A percentile compares a stretch with the other conserved stretches of the same genome.
Conservation (phyloP, 2,888 invertebrate genomes). For the Ceraclea dissimilis region DNA sequence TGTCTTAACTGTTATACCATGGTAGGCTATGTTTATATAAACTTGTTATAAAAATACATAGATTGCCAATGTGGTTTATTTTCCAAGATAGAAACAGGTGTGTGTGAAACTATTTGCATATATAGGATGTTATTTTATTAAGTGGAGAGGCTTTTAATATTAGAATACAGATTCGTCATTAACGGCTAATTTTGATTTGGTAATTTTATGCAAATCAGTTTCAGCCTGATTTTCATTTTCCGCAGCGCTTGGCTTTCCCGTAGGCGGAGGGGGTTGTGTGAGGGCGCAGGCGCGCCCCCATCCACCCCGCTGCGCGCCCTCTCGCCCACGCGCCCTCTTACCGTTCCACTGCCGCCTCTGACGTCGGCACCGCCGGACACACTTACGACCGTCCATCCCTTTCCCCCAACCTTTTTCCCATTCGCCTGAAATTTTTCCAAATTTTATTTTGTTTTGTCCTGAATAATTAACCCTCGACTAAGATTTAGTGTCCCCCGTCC, state of each 20-base stretch:
- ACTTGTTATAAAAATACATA: no score
- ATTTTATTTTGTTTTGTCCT: constrained; percentile 24
- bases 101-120: no score
- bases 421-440: constrained; percentile 22
- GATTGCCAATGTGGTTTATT: no score
- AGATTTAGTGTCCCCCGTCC: not conserved
- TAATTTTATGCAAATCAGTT: no score
- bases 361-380: constrained; percentile 25
- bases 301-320: constrained; percentile 26
- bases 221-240: not conserved
- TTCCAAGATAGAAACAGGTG: no score
- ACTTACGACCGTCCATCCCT: constrained; percentile 25
- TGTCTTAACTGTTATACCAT: no score
- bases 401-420: constrained; percentile 24
- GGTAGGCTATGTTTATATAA: no score
- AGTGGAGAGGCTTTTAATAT: no score
- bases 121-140: no score
- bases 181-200: no score
- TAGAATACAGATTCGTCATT: no score
- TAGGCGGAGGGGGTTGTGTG: not conserved
- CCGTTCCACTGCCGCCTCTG: constrained; percentile 25
- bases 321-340: constrained; percentile 19
- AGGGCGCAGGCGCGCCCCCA: constrained; percentile 23
- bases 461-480: constrained; percentile 7
- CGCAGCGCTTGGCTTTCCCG: not conserved